Evolutionary conservation across 2,113 vertebrate genomes (phyloP).

Genomic region (Nothocercus julius): DNA sequence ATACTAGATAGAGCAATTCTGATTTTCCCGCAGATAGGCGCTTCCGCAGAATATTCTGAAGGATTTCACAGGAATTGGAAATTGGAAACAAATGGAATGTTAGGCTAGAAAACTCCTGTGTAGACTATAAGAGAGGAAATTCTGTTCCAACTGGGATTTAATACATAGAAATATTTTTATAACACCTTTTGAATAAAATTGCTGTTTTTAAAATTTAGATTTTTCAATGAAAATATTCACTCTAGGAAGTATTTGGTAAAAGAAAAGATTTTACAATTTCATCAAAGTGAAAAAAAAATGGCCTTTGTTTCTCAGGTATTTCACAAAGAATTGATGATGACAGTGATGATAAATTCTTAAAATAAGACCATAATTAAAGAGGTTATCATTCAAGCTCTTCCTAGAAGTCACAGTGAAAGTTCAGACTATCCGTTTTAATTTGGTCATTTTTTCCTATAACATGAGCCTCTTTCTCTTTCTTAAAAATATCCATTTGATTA

Average conservation of each 20-base stretch:
- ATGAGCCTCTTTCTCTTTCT: background rate
- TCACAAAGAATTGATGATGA: background rate
- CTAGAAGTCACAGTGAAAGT: background rate
- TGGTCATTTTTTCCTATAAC: background rate
- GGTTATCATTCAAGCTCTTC: background rate
- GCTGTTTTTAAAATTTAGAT: background rate
- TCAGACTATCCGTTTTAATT: background rate
- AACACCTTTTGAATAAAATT: background rate
- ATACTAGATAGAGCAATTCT: background rate
- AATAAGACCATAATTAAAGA: background rate
- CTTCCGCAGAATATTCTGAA: background rate
- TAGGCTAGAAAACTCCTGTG: background rate
- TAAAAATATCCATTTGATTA: background rate
- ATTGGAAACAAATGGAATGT: background rate
- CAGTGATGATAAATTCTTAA: background rate
- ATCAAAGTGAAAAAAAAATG: background rate
- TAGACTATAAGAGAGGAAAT: background rate
- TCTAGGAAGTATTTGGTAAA: background rate
- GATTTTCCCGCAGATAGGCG: background rate
- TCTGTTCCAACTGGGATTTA: background rate
- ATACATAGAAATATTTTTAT: background rate
- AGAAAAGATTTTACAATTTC: background rate
- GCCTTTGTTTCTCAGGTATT: background rate
- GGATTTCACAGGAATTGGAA: background rate
- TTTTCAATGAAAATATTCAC: background rate